Percentiles rank a stretch among this genome's conserved stretches.
These are phyloP conservation scores for Ptilonorhynchus violaceus DNA, from an alignment of 2,113 vertebrate genomes.

Conservation along the genomic window DNA sequence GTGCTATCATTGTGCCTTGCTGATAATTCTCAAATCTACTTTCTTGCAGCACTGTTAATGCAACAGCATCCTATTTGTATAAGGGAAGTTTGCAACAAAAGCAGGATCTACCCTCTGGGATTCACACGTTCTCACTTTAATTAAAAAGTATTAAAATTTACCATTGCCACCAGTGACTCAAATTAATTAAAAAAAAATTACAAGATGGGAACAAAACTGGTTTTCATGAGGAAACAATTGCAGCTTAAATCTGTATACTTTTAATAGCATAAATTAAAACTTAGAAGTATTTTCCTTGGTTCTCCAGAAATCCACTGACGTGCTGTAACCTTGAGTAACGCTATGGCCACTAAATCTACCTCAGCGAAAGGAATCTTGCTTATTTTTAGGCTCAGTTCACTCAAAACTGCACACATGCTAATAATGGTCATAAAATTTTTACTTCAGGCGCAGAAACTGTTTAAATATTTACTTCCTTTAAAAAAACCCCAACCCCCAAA, in stretches of 20 bases:
- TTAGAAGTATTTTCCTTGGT: not conserved
- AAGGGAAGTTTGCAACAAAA: constrained; percentile 15
- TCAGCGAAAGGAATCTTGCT: not conserved
- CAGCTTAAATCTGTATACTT: not conserved
- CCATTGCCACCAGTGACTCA: not conserved
- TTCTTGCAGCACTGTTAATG: not conserved
- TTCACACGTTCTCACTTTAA: not conserved
- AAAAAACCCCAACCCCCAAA: not conserved
- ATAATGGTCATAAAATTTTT: not conserved
- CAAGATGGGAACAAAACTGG: not conserved
- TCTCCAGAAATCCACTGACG: not conserved
- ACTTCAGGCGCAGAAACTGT: not conserved
- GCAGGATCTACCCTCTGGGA: constrained; percentile 17
- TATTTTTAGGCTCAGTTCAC: not conserved
- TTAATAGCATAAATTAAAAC: not conserved
- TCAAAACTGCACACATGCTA: not conserved
- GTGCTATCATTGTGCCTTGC: not conserved
- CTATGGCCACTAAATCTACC: not conserved
- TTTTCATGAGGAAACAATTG: not conserved
- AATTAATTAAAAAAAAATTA: not conserved
- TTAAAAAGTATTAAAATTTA: constrained; percentile 45
- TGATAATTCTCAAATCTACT: not conserved
- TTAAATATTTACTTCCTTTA: constrained; percentile 19
- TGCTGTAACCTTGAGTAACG: not conserved
- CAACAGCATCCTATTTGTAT: constrained; percentile 22